phyloP scores from a whole-genome alignment of 2,888 invertebrate species.

The Apamea epomidion region DNA sequence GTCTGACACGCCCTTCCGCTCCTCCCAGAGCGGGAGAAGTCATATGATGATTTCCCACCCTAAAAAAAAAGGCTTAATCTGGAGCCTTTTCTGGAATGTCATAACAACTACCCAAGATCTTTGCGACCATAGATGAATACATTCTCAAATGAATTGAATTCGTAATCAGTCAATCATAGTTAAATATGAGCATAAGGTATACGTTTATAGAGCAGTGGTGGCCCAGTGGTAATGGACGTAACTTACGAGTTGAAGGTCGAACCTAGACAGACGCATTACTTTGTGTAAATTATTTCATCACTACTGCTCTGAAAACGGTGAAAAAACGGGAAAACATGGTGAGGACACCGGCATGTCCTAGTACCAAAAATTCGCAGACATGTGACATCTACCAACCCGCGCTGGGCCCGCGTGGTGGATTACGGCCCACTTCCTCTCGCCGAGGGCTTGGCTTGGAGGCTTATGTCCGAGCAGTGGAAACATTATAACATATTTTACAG shows the following conservation, averaged over 20 bases:
- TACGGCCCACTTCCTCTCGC: neutral
- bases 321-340: neutral
- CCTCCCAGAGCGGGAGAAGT: too few species aligned
- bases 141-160: neutral
- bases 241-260: too few species aligned
- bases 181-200: too few species aligned
- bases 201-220: too few species aligned
- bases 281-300: too few species aligned
- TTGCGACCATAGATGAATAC: neutral
- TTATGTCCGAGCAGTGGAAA: neutral
- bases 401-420: neutral
- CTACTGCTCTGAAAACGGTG: neutral
- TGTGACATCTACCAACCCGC: neutral
- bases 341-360: neutral
- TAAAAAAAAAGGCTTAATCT: neutral
- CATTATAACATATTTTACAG: too few species aligned
- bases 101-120: neutral
- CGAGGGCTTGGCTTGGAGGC: too few species aligned
- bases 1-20: too few species aligned
- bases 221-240: too few species aligned
- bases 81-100: neutral
- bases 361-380: neutral
- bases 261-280: too few species aligned
- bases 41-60: too few species aligned
- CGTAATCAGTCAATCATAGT: neutral